phyloP scores from a whole-genome alignment of 2,888 invertebrate species.

The Drosophila pseudotalamancana region DNA sequence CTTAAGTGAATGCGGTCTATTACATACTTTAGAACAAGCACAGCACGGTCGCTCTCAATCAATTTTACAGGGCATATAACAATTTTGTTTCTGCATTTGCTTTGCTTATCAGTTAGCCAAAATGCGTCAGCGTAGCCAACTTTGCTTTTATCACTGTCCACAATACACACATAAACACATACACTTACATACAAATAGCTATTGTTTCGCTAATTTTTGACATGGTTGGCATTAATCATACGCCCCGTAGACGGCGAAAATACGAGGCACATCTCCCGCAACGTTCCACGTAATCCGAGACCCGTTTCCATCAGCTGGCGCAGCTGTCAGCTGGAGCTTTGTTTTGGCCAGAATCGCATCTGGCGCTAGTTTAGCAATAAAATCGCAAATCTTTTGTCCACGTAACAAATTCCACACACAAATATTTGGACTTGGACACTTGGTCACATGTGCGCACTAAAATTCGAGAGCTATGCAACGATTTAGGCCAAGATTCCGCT shows the following conservation, averaged over 20 bases:
- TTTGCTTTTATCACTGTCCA: conserved; percentile 37
- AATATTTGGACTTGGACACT: conserved; percentile 1
- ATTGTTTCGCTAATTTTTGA: conserved; percentile 23
- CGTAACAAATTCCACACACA: not conserved
- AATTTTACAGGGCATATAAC: not conserved
- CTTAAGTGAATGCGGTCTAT: not conserved
- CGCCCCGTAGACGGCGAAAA: conserved; percentile 33
- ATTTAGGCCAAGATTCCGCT: too few species aligned
- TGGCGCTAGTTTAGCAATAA: conserved; percentile 15
- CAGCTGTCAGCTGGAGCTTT: conserved; percentile 49
- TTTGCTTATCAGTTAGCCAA: conserved; percentile 67
- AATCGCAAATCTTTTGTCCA: not conserved
- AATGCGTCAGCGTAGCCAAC: conserved; percentile 66
- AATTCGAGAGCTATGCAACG: not conserved
- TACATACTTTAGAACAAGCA: not conserved
- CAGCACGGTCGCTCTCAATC: not conserved
- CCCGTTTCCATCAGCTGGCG: conserved; percentile 13
- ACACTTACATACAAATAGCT: not conserved
- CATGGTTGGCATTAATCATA: conserved; percentile 45
- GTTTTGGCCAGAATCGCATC: conserved; percentile 3
- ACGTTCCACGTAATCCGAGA: conserved; percentile 27
- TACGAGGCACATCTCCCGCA: not conserved
- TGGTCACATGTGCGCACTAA: not conserved
- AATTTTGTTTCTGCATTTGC: conserved; percentile 17
- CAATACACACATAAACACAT: conserved; percentile 2